phyloP scores from a whole-genome alignment of 2,113 vertebrate species.

The Laterallus jamaicensis region DNA sequence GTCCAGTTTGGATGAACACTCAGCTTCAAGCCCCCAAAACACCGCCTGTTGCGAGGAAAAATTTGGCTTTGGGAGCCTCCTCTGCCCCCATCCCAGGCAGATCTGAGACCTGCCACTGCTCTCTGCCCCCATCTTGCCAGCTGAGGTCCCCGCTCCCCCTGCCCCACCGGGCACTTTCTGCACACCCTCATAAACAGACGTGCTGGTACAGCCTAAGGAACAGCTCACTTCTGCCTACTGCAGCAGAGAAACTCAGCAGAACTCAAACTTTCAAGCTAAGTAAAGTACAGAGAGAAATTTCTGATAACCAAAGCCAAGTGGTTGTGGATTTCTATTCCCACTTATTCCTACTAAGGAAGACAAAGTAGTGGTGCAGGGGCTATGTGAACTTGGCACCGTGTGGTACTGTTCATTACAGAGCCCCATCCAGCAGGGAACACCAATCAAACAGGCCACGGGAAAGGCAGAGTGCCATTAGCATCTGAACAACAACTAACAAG shows the following conservation, averaged over 20 bases:
- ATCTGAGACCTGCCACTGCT: background rate
- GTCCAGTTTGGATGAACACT: too few species aligned
- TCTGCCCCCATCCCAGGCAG: rapidly evolving
- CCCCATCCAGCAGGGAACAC: background rate
- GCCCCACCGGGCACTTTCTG: rapidly evolving
- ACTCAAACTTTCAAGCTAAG: background rate
- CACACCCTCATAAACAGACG: rapidly evolving
- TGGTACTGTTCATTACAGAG: conserved; percentile 43
- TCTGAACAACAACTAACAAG: conserved; percentile 1
- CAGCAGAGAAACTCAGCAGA: background rate
- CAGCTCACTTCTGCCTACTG: background rate
- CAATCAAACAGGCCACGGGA: background rate
- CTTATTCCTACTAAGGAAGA: background rate
- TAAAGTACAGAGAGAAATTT: background rate
- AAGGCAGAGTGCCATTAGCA: conserved; percentile 3
- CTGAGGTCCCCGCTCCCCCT: background rate
- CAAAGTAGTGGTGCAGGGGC: background rate
- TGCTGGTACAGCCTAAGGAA: background rate
- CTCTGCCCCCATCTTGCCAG: background rate
- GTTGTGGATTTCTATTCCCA: background rate
- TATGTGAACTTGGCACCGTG: background rate
- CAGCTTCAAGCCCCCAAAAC: background rate
- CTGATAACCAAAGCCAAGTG: background rate
- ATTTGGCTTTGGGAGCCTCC: background rate
- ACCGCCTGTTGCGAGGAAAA: background rate